Percentiles rank a stretch among this genome's conserved stretches.
phyloP scores from a whole-genome alignment of 2,797 vertebrate genomes.

The Chloroceryle amazona region DNA sequence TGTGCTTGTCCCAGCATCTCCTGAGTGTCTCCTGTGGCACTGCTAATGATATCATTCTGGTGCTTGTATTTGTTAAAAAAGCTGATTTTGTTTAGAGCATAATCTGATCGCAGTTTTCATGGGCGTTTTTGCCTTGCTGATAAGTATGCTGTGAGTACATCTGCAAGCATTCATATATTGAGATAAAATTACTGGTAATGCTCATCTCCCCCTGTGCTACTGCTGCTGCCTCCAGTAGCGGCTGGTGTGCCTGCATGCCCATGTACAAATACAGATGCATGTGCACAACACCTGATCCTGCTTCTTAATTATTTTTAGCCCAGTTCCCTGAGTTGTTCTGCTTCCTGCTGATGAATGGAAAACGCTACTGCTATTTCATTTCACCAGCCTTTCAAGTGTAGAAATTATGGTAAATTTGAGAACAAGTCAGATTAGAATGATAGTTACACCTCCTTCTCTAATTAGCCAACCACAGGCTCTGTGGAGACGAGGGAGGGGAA shows the following conservation, averaged over 20 bases:
- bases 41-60: background rate
- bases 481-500: background rate
- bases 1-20: background rate
- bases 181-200: slow-evolving; percentile 11
- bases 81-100: background rate
- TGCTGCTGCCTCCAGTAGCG: background rate
- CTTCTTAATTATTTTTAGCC: slow-evolving; percentile 57
- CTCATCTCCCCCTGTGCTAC: background rate
- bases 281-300: background rate
- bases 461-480: slow-evolving; percentile 37
- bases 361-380: slow-evolving; percentile 39
- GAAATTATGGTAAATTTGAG: slow-evolving; percentile 41
- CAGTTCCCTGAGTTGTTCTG: slow-evolving; percentile 22
- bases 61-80: background rate
- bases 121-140: background rate
- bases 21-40: background rate
- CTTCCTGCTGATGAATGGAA: slow-evolving; percentile 55
- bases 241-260: background rate
- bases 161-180: background rate
- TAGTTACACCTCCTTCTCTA: slow-evolving; percentile 50
- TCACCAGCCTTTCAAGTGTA: slow-evolving; percentile 32
- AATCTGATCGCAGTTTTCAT: background rate
- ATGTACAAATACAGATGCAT: background rate
- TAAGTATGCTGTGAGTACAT: background rate
- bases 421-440: slow-evolving; percentile 32